Percentiles rank a stretch among this genome's conserved stretches.
These are phyloP conservation scores for Sthenelais limicola DNA, from an alignment of 2,888 invertebrate genomes.

Conservation along the genomic window DNA sequence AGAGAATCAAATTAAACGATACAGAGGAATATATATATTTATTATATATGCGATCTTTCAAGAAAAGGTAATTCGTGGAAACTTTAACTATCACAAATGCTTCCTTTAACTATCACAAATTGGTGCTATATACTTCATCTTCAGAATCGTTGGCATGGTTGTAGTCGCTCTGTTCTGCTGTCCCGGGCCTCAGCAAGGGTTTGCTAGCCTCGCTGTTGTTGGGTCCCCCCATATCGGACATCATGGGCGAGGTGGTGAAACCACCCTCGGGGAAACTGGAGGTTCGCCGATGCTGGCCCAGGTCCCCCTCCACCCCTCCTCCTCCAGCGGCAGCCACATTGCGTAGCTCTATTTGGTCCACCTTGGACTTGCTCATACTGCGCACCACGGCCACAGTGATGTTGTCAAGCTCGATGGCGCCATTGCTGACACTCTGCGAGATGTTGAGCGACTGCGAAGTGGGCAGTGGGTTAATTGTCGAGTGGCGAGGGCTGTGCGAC, in stretches of 20 bases:
- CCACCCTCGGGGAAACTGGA: constrained; percentile 34
- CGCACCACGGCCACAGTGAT: constrained; percentile 24
- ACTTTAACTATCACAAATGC: no score
- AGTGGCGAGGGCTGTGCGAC: constrained; percentile 32
- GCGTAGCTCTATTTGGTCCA: constrained; percentile 36
- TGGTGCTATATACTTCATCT: no score
- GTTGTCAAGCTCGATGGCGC: constrained; percentile 4
- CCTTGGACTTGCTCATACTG: neutral
- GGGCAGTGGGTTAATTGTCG: neutral
- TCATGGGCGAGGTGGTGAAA: neutral
- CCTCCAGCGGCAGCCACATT: neutral
- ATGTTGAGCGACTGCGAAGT: constrained; percentile 26
- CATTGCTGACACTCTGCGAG: constrained; percentile 4
- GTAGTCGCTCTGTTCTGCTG: neutral
- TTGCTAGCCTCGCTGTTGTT: neutral
- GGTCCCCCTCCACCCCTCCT: neutral
- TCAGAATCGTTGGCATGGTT: constrained; percentile 16
- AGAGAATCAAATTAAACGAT: no score
- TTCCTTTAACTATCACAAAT: no score
- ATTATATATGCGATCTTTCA: no score
- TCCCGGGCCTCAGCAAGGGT: neutral
- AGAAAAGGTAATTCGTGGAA: no score
- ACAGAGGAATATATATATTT: no score
- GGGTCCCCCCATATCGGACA: neutral
- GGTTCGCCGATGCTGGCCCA: constrained; percentile 22